These are phyloP conservation scores for Drosophila simulans DNA, from an alignment of 1,140 invertebrate species.

Conservation along the genomic window DNA sequence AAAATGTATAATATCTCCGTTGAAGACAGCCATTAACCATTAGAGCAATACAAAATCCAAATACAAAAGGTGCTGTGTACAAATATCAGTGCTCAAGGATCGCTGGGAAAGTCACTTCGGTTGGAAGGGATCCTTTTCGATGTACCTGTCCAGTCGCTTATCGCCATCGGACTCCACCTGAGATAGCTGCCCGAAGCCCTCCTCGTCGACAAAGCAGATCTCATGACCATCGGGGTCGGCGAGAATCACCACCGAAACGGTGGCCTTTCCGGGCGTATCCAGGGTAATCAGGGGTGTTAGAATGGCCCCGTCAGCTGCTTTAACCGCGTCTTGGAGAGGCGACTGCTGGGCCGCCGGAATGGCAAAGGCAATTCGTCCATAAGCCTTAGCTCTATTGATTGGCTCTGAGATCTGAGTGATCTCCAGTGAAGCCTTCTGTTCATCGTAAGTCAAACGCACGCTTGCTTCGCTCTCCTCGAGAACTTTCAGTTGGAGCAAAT, in stretches of 20 bases:
- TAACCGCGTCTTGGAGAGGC: slow-evolving; percentile 90
- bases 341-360: slow-evolving; percentile 91
- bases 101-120: neutral
- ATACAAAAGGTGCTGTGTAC: slow-evolving; percentile 26
- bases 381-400: slow-evolving; percentile 95
- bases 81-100: slow-evolving; percentile 6
- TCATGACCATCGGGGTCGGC: slow-evolving; percentile 98
- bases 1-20: slow-evolving; percentile 3
- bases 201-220: slow-evolving; percentile 99
- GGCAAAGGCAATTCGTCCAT: slow-evolving; percentile 97
- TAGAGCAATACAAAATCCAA: slow-evolving; percentile 6
- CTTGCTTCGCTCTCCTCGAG: slow-evolving; percentile 86
- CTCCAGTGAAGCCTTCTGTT: slow-evolving; percentile 90
- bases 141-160: slow-evolving; percentile 91
- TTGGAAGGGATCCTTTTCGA: slow-evolving; percentile 85
- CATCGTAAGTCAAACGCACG: slow-evolving; percentile 89
- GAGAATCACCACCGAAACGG: slow-evolving; percentile 97
- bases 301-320: slow-evolving; percentile 90
- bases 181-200: slow-evolving; percentile 95
- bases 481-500: slow-evolving; percentile 90
- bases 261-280: slow-evolving; percentile 98
- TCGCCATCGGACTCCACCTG: slow-evolving; percentile 94
- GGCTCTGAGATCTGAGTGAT: slow-evolving; percentile 87
- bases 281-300: slow-evolving; percentile 94
- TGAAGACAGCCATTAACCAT: slow-evolving; percentile 7